Evolutionary conservation across 2,113 vertebrate species (phyloP).

Genomic region (Trachemys scripta): DNA sequence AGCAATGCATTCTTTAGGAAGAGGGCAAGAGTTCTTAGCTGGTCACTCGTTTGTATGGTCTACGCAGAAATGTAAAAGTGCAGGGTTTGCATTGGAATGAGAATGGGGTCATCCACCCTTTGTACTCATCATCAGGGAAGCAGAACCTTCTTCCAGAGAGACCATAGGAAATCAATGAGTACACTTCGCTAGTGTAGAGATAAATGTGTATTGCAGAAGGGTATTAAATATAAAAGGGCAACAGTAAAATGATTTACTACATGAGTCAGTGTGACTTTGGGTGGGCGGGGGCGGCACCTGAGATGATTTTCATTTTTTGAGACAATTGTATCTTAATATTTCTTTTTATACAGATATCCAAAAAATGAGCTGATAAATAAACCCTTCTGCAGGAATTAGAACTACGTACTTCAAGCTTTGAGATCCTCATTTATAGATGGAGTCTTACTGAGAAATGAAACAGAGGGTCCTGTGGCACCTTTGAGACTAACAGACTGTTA

Average conservation of each 20-base stretch:
- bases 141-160: slow-evolving; percentile 88
- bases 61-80: slow-evolving; percentile 79
- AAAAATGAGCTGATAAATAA: neutral
- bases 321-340: slow-evolving; percentile 48
- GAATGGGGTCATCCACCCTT: slow-evolving; percentile 91
- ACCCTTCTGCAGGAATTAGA: neutral
- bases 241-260: slow-evolving; percentile 78
- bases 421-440: slow-evolving; percentile 32
- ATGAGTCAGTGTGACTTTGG: slow-evolving; percentile 53
- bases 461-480: too few species aligned
- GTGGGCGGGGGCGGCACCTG: slow-evolving; percentile 36
- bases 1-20: slow-evolving; percentile 43
- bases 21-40: slow-evolving; percentile 68
- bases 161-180: slow-evolving; percentile 93
- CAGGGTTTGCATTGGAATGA: slow-evolving; percentile 83
- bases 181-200: slow-evolving; percentile 82
- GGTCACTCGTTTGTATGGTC: slow-evolving; percentile 64
- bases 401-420: neutral
- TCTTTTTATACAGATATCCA: slow-evolving; percentile 17
- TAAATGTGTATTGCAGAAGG: slow-evolving; percentile 77
- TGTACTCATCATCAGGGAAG: slow-evolving; percentile 88
- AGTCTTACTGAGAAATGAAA: neutral
- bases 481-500: too few species aligned
- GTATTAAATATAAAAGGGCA: slow-evolving; percentile 83
- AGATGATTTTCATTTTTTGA: slow-evolving; percentile 68